Evolutionary conservation across 2,888 invertebrate genomes (phyloP), one percentile per base, ranked within the genome.

Genomic region (Hermaeophaga mercurialis): DNA sequence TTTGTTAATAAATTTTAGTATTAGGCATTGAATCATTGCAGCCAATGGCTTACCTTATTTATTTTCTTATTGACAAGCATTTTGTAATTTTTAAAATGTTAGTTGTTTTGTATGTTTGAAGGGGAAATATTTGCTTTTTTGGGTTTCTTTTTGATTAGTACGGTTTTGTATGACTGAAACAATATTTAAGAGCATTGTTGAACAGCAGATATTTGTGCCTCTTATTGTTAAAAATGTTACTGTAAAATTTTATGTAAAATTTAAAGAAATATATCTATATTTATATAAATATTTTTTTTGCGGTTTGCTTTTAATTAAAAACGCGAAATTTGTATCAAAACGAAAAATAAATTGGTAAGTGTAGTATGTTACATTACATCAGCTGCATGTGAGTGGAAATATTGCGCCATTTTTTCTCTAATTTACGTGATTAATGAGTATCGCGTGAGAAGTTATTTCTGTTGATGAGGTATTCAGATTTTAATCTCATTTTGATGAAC

Each of bases 141-240:
- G 31, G 26, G 18, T 12, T 22, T 50, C 43, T 50, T 18, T 12
- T 31, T 41, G 2, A 19, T 38, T 22, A 1, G 2, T 19, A 31
- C 14, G 38, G 38, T 22, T 39, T 12, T 39, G 41, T 50, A 41
- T 7, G 12, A 33, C 14, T 11, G 22, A 41, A 22, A 26, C 12
- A 12, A 39, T 22, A 49, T 49, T 28, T 28, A 50, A 19, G 12
- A 34, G 26, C 24, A 45, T 43, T 17, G 11, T 36, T 53, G 26
- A 45, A 49, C 28, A 58, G 54, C 46, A 54, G 54, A 54, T 58
- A 54, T 58, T 46, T 54, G 58, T 54, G 54, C 54, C 54, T 58
- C 46, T 58, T 56, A 48, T 41, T 49, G 48, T 54, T 58, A n/a
- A 53, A 41, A 47, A 48, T 48, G 36, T 48, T 48, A 48, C 38